phyloP scores from a whole-genome alignment of 2,113 vertebrate species.

The Heteronetta atricapilla region DNA sequence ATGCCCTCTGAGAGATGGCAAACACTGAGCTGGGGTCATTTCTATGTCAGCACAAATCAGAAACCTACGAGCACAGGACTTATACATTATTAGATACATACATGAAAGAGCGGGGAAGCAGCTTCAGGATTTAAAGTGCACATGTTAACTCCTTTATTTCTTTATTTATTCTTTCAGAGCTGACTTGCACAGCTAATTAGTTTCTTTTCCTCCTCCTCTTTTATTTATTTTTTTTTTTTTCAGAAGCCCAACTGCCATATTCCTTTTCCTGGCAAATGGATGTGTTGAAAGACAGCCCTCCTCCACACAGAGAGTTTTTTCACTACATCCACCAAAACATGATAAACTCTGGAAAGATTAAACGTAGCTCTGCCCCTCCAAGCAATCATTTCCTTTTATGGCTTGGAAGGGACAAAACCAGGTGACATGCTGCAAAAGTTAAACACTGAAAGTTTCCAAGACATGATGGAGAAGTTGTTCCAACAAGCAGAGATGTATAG shows the following conservation, averaged over 20 bases:
- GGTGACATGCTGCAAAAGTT: conserved; percentile 12
- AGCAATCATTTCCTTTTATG: conserved; percentile 28
- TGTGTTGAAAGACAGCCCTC: conserved; percentile 47
- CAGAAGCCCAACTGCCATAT: background rate
- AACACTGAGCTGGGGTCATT: background rate
- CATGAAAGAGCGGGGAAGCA: background rate
- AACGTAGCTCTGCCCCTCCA: background rate
- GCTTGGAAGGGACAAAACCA: conserved; percentile 27
- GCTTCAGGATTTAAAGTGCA: background rate
- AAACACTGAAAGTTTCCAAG: conserved; percentile 16
- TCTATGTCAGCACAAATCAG: background rate
- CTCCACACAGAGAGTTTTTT: conserved; percentile 30
- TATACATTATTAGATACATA: background rate
- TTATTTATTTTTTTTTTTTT: too few relatives aligned
- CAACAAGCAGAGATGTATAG: background rate
- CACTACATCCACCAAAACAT: conserved; percentile 5
- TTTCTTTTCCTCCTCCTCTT: background rate
- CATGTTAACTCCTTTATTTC: background rate
- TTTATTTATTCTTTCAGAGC: conserved; percentile 19
- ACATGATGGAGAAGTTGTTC: background rate
- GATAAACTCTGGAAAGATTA: background rate
- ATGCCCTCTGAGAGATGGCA: background rate
- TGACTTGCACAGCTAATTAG: conserved; percentile 40
- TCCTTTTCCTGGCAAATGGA: conserved; percentile 30
- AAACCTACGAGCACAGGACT: background rate